These are phyloP conservation scores for Lasioglossum marginatum DNA, from an alignment of 2,888 invertebrate genomes.

Conservation along the genomic window DNA sequence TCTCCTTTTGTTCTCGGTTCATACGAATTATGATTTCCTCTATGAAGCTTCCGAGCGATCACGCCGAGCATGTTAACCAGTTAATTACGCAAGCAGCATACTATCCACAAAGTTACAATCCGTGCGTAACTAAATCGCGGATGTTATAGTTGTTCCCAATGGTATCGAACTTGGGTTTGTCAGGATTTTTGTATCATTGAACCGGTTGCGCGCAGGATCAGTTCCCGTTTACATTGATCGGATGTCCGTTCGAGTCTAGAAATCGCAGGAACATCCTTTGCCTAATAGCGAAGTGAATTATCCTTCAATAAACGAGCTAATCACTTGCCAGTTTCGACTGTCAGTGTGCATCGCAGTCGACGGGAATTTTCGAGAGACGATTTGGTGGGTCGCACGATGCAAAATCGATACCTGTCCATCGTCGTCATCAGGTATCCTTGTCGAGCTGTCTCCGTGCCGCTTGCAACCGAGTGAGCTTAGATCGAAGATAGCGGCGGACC, in stretches of 20 bases:
- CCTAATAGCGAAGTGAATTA: not conserved
- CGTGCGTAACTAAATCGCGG: too few species aligned
- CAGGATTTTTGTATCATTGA: not conserved
- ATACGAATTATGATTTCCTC: too few species aligned
- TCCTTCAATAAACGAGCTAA: not conserved
- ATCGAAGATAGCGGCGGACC: conserved; percentile 25
- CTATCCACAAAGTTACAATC: too few species aligned
- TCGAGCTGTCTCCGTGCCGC: conserved; percentile 1
- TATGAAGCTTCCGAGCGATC: too few species aligned
- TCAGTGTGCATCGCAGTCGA: not conserved
- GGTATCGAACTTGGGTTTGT: not conserved
- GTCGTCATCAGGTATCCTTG: not conserved
- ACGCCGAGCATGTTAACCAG: too few species aligned
- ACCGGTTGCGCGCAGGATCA: not conserved
- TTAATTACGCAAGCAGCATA: too few species aligned
- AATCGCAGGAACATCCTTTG: not conserved
- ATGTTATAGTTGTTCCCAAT: too few species aligned
- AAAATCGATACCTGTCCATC: conserved; percentile 14
- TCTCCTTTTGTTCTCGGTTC: too few species aligned
- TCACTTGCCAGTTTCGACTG: not conserved
- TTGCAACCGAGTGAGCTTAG: conserved; percentile 33
- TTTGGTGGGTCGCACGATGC: not conserved
- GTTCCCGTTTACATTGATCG: not conserved
- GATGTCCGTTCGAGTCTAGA: not conserved
- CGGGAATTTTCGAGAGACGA: not conserved